phyloP scores from a whole-genome alignment of 2,113 vertebrate species.

The Phyllopteryx taeniolatus region DNA sequence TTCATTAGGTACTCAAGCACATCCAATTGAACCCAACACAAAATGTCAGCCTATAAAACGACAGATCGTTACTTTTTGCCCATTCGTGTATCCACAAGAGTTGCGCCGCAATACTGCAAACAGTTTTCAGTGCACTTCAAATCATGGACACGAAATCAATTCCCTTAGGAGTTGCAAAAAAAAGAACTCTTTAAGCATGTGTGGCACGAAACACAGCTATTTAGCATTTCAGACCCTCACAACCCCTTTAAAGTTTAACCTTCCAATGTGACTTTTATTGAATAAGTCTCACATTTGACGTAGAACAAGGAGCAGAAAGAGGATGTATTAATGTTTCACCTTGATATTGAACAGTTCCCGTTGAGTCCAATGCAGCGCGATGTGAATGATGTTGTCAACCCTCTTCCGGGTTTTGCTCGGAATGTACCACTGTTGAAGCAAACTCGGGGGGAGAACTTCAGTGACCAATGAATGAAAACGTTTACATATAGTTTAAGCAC shows the following conservation, averaged over 20 bases:
- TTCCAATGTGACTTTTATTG: neutral
- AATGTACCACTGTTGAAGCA: slow-evolving; percentile 27
- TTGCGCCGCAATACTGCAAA: neutral
- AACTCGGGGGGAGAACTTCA: slow-evolving; percentile 4
- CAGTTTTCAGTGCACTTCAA: neutral
- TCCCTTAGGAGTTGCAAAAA: neutral
- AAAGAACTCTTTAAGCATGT: no score
- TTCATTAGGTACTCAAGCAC: neutral
- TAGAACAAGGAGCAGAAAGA: neutral
- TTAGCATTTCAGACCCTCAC: neutral
- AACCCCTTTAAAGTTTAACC: neutral
- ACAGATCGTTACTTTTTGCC: no score
- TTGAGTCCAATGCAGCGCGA: slow-evolving; percentile 39
- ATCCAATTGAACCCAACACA: no score
- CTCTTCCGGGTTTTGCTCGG: slow-evolving; percentile 51
- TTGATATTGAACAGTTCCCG: neutral
- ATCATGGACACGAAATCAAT: neutral
- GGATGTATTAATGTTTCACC: neutral
- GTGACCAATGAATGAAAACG: neutral
- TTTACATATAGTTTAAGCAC: no score
- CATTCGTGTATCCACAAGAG: neutral
- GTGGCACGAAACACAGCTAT: neutral
- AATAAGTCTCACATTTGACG: neutral
- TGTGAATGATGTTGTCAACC: slow-evolving; percentile 14
- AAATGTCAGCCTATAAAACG: no score